These are phyloP conservation scores for Tangara arthus DNA, from an alignment of 2,797 vertebrate species.

Conservation along the genomic window DNA sequence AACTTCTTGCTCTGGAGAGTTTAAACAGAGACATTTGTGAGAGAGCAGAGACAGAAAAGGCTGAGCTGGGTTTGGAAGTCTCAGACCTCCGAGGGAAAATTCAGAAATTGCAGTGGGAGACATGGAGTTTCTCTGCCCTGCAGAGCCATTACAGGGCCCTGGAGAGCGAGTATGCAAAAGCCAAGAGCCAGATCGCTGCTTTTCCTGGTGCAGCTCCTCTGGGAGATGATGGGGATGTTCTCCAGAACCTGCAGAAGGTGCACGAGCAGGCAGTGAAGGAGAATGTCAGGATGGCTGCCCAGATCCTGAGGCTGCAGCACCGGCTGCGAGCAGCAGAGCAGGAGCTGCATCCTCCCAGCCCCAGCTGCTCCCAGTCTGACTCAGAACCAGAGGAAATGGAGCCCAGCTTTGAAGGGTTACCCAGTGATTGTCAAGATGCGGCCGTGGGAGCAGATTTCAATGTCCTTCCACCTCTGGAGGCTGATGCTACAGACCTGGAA, in stretches of 20 bases:
- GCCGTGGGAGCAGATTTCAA: not conserved
- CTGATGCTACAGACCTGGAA: conserved; percentile 32
- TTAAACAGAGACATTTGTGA: conserved; percentile 64
- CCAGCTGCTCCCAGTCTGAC: not conserved
- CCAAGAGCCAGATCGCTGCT: conserved; percentile 37
- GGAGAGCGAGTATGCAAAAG: conserved; percentile 37
- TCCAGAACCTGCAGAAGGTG: conserved; percentile 65
- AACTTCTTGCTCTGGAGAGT: conserved; percentile 66
- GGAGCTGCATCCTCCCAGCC: not conserved
- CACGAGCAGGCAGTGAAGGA: conserved; percentile 66
- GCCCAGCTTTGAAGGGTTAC: not conserved
- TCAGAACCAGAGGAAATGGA: not conserved
- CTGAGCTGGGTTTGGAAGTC: conserved; percentile 72
- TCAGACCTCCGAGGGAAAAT: conserved; percentile 72
- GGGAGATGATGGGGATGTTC: conserved; percentile 61
- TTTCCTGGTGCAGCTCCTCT: conserved; percentile 5
- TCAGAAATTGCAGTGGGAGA: conserved; percentile 68
- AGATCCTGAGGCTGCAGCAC: conserved; percentile 61
- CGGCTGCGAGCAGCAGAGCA: not conserved
- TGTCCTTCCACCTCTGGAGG: not conserved
- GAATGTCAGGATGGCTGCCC: conserved; percentile 55
- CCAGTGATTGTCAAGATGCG: not conserved
- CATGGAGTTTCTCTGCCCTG: not conserved
- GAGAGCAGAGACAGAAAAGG: conserved; percentile 69
- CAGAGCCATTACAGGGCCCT: conserved; percentile 15